Conservation (phyloP, 1,140 invertebrate genomes). For the Ganaspis sp. region DNA sequence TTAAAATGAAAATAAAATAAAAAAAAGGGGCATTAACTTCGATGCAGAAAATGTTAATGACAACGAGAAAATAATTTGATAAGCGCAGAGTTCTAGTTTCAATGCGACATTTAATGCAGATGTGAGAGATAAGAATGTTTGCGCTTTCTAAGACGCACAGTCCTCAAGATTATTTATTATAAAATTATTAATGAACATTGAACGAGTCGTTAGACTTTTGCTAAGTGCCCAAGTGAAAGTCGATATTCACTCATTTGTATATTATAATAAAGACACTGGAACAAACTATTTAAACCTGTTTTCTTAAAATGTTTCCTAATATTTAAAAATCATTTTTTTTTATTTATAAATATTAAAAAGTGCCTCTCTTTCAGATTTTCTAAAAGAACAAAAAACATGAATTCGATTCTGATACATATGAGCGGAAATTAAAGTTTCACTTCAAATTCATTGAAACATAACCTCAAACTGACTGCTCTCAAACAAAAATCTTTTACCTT, state of each 20-base stretch:
- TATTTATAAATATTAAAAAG: too few species aligned
- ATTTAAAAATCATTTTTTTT: slow-evolving; percentile 7
- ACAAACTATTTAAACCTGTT: neutral
- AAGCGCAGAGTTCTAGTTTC: slow-evolving; percentile 21
- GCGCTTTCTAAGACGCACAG: slow-evolving; percentile 4
- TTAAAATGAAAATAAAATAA: neutral
- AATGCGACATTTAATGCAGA: slow-evolving; percentile 19
- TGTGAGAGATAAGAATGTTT: slow-evolving; percentile 23
- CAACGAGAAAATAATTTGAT: slow-evolving; percentile 29
- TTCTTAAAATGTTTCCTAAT: neutral
- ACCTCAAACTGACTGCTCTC: too few species aligned
- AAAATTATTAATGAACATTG: neutral
- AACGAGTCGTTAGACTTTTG: slow-evolving; percentile 16
- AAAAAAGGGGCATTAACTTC: slow-evolving; percentile 8
- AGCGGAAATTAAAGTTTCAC: too few species aligned
- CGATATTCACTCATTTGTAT: slow-evolving; percentile 1
- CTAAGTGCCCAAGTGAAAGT: neutral
- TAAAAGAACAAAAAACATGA: too few species aligned
- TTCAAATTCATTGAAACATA: too few species aligned
- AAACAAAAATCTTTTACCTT: too few species aligned
- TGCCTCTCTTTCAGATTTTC: neutral
- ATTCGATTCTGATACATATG: too few species aligned
- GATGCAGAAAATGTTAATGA: slow-evolving; percentile 13
- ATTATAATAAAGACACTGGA: neutral
- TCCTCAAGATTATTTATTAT: slow-evolving; percentile 3